Base-by-base conservation (phyloP, 2,888 invertebrate genomes). In the Cosmia pyralina region DNA sequence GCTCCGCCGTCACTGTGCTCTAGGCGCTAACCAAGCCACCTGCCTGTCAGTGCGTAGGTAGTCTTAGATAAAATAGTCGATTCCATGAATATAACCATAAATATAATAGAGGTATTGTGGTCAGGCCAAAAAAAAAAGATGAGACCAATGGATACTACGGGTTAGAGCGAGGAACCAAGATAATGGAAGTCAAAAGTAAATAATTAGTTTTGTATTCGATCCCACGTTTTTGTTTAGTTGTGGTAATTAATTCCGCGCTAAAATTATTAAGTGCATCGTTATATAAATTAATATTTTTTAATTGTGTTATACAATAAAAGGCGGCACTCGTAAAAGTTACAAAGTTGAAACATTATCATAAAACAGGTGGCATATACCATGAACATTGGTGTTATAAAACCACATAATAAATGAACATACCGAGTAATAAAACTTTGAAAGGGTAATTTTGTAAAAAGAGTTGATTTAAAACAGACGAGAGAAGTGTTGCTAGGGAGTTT, bases 181-280 rank as follows among this genome's bases (percentile, higher is more conserved):
- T 15, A 34, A 63, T n/a, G 59, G 13, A 41, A 41, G n/a, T 41
- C 15, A 41, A 41, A 22, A 53, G 19, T 55, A 62, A 62, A 48
- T 50, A 69, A 22, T 50, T 60, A 4, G 6, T 48, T 44, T 28
- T 55, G 13, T 1, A 55, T 62, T 22, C 6, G 7, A 11, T 66
- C 48, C 19, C 74, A 73, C 65, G 74, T 22, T 79, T 73, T 66
- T 63, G 22, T 80, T 52, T 57, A 52, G 22, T 38, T 46, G 2
- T 46, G 34, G 1, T 52, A 48, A 58, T 53, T 63, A 57, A 53
- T 41, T 62, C 13, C 15, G 57, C 19, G n/a, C 17, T 52, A 19
- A 71, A 52, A 63, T 63, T n/a, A 28, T 28, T 28, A 48, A 17
- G 34, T 70, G 15, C 11, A 46, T 46, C 4, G 22, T 28, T 73